Evolutionary conservation across 1,140 invertebrate species (phyloP).

Genomic region (Drosophila eugracilis): DNA sequence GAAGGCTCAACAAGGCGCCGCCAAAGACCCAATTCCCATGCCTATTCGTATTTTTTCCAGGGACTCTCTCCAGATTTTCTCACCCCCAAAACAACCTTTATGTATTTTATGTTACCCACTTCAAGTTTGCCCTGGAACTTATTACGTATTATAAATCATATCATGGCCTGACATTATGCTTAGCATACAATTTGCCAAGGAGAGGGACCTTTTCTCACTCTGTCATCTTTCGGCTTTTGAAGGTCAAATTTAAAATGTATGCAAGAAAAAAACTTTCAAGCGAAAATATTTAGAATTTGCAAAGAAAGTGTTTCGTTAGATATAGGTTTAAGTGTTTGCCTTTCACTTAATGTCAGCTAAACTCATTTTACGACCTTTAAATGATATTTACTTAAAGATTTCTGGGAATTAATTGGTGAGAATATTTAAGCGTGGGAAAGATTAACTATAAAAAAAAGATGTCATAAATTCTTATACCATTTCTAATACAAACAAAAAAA

Average conservation of each 20-base stretch:
- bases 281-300: slow-evolving; percentile 7
- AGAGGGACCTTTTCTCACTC: slow-evolving; percentile 50
- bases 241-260: slow-evolving; percentile 49
- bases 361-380: neutral
- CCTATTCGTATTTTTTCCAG: slow-evolving; percentile 39
- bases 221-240: slow-evolving; percentile 11
- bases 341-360: neutral
- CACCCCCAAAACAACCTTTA: slow-evolving; percentile 33
- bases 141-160: slow-evolving; percentile 82
- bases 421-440: too few relatives aligned
- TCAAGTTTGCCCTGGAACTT: slow-evolving; percentile 71
- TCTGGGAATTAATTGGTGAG: too few relatives aligned
- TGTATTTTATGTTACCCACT: slow-evolving; percentile 68
- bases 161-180: slow-evolving; percentile 76
- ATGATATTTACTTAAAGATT: too few relatives aligned
- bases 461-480: slow-evolving; percentile 2
- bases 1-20: slow-evolving; percentile 20
- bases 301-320: neutral
- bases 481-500: too few relatives aligned
- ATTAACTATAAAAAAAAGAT: too few relatives aligned
- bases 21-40: slow-evolving; percentile 53
- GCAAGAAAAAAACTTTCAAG: slow-evolving; percentile 28
- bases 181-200: slow-evolving; percentile 69
- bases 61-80: neutral
- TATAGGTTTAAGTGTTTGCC: slow-evolving; percentile 5